Conservation (phyloP, 23 tunicate genomes). For the Halocynthia aurantium region DNA sequence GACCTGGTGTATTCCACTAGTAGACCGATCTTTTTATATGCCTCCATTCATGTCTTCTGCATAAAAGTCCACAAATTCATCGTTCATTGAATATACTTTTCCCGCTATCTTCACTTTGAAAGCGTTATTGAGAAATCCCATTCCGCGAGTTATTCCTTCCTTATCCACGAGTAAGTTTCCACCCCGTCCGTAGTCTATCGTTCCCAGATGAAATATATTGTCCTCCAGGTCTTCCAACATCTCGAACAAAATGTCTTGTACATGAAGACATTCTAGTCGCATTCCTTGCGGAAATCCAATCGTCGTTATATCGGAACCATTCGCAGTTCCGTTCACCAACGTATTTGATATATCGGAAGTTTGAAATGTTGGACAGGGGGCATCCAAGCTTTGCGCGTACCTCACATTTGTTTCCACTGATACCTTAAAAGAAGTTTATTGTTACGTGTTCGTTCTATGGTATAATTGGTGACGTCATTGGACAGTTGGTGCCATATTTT, state of each 20-base stretch:
- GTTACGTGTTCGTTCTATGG: background rate
- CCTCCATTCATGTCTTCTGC: conserved; percentile 19
- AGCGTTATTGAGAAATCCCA: conserved; percentile 50
- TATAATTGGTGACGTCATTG: background rate
- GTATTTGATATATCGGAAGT: background rate
- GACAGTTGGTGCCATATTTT: background rate
- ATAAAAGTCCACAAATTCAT: conserved; percentile 55
- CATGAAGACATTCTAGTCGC: conserved; percentile 16
- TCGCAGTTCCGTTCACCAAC: background rate
- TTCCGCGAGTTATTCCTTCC: conserved; percentile 20
- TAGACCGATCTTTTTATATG: too few relatives aligned
- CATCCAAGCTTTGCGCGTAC: conserved; percentile 41
- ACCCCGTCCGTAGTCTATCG: conserved; percentile 48
- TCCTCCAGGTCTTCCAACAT: conserved; percentile 89
- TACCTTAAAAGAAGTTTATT: conserved; percentile 23
- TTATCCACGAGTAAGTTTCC: conserved; percentile 31
- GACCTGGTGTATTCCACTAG: too few relatives aligned
- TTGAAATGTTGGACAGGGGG: background rate
- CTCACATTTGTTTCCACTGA: conserved; percentile 54
- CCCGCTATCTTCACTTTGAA: conserved; percentile 33
- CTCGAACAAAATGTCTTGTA: conserved; percentile 66
- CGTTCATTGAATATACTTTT: conserved; percentile 41
- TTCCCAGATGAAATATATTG: conserved; percentile 40
- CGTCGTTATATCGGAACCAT: background rate
- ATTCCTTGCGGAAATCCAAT: conserved; percentile 25